Evolutionary conservation across 2,113 vertebrate species (phyloP), one percentile per base, ranked within the genome.

Genomic region (Phasianus colchicus): DNA sequence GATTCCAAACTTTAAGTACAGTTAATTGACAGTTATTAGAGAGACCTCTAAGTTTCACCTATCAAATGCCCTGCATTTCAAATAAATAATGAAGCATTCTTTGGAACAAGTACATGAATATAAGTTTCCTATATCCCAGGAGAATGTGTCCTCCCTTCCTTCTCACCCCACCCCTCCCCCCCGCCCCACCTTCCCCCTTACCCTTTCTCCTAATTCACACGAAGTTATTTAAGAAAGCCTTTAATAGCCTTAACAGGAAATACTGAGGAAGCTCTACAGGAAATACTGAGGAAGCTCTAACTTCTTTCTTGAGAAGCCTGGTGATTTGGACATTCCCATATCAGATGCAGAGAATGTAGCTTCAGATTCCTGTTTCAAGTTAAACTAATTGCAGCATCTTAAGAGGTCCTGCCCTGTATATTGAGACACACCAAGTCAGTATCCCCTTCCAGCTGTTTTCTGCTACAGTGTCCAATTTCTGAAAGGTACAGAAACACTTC

Each of bases 201-300:
- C 50, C 57, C 25, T 92, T 75, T 83, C 64, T 90, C 61, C 25
- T 64, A 65, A 72, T 81, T 55, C 57, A 52, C 34, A 27, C 71
- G 71, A 65, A 66, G 45, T 73, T 83, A 74, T 81, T 91, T 83
- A 91, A 81, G 11, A 19, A 20, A 70, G n/a, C 47, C 50, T 71
- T 86, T 75, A 88, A 88, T 61, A 88, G 64, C 29, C 34, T 81
- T 91, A 86, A 69, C 72, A 93, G 93, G 86, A 95, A 86, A 81
- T 60, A 47, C 1, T 67, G 65, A 86, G n/a, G n/a, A n/a, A n/a
- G n/a, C n/a, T n/a, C n/a, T n/a, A 67, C 72, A 93, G 93, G 86
- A 95, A 86, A 81, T 60, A 47, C 1, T 67, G 65, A 86, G 47
- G 73, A 86, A 93, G 73, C 5, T 80, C 34, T 83, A 55, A 42